A percentile compares a stretch with the other conserved stretches of the same genome.
phyloP scores from a whole-genome alignment of 1,140 invertebrate species.

The Drosophila truncata region DNA sequence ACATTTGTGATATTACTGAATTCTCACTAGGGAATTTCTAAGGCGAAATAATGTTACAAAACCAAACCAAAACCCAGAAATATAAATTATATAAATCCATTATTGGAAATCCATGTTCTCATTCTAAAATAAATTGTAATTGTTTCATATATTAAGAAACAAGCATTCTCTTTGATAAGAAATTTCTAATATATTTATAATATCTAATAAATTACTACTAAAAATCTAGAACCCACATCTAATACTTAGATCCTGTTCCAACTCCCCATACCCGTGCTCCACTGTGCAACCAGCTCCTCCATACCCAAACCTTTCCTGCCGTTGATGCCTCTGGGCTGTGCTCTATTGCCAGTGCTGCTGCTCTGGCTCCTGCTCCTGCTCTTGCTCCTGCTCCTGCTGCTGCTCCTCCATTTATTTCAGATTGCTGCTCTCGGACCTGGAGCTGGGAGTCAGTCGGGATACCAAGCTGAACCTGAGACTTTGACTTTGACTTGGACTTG shows the following conservation, averaged over 20 bases:
- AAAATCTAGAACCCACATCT: too few species aligned
- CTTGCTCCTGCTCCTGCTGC: not conserved
- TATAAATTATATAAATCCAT: too few species aligned
- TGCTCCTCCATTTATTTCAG: conserved; percentile 66
- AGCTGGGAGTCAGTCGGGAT: conserved; percentile 16
- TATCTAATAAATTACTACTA: too few species aligned
- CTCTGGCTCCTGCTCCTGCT: conserved; percentile 21
- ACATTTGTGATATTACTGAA: too few species aligned
- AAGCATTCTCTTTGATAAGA: too few species aligned
- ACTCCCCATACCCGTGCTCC: not conserved
- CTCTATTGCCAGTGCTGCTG: conserved; percentile 43
- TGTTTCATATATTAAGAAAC: too few species aligned
- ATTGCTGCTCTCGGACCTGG: conserved; percentile 27
- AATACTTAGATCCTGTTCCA: not conserved
- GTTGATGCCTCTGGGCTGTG: conserved; percentile 68
- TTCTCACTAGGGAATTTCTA: too few species aligned
- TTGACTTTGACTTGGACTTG: not conserved
- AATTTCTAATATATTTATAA: too few species aligned
- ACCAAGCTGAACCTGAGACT: conserved; percentile 10
- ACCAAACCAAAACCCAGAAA: too few species aligned
- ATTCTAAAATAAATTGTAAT: too few species aligned
- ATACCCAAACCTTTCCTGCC: conserved; percentile 42
- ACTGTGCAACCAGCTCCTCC: conserved; percentile 9
- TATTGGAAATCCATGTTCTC: too few species aligned
- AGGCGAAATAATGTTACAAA: too few species aligned